These are phyloP conservation scores for Cephus cinctus DNA, from an alignment of 1,140 invertebrate species.

Conservation along the genomic window DNA sequence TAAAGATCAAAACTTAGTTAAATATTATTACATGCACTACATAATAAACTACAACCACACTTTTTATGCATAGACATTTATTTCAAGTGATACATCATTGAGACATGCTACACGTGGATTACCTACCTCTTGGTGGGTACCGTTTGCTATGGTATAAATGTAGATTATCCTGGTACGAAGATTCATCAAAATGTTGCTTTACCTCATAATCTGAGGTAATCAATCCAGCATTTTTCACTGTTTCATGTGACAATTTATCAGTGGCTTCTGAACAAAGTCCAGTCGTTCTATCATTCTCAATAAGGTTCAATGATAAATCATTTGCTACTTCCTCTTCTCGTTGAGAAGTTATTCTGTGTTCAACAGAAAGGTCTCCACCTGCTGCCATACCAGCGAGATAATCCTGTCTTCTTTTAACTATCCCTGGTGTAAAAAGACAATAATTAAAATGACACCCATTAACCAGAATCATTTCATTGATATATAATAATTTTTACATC, in stretches of 20 bases:
- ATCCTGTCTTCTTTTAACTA: slow-evolving; percentile 20
- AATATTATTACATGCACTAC: background rate
- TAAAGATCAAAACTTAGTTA: background rate
- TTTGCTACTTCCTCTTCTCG: slow-evolving; percentile 8
- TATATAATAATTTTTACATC: background rate
- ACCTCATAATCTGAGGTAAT: background rate
- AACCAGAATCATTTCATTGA: background rate
- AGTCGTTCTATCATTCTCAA: background rate
- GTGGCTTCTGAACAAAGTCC: slow-evolving; percentile 3
- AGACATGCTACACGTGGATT: background rate
- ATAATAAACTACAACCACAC: background rate
- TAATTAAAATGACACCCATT: background rate
- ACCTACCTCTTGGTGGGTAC: slow-evolving; percentile 14
- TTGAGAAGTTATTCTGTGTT: background rate
- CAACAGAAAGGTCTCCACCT: background rate
- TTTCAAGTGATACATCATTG: background rate
- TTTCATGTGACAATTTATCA: background rate
- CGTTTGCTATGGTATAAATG: slow-evolving; percentile 11
- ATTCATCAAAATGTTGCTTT: background rate
- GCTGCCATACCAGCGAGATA: slow-evolving; percentile 19
- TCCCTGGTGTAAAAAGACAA: slow-evolving; percentile 10
- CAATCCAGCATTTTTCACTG: slow-evolving; percentile 3
- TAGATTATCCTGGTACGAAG: background rate
- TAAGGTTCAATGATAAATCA: background rate
- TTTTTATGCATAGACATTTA: slow-evolving; percentile 3